phyloP scores from a whole-genome alignment of 2,888 invertebrate genomes.

The Parascotia fuliginaria region DNA sequence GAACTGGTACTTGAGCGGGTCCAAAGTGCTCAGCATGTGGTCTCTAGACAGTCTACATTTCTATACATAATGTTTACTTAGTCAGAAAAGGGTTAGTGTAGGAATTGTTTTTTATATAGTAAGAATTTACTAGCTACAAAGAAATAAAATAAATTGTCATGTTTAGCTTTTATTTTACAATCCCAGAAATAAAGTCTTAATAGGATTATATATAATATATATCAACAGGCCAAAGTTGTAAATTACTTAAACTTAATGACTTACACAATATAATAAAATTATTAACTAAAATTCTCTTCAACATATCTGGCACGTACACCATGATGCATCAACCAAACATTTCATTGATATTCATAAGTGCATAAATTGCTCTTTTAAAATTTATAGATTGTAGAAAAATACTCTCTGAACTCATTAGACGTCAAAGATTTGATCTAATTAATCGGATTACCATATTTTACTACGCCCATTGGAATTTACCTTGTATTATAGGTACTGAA shows the following conservation, averaged over 20 bases:
- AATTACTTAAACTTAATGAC: slow-evolving; percentile 86
- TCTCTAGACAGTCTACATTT: too few species aligned
- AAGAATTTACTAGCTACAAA: too few species aligned
- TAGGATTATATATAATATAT: slow-evolving; percentile 85
- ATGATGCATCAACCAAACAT: slow-evolving; percentile 81
- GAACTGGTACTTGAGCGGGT: too few species aligned
- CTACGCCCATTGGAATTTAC: slow-evolving; percentile 66
- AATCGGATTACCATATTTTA: slow-evolving; percentile 64
- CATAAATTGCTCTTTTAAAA: slow-evolving; percentile 76
- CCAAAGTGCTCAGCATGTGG: too few species aligned
- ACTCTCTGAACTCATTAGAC: slow-evolving; percentile 78
- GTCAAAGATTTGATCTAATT: slow-evolving; percentile 73
- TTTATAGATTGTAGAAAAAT: slow-evolving; percentile 85
- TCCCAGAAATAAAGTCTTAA: slow-evolving; percentile 85
- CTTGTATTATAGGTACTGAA: slow-evolving; percentile 30
- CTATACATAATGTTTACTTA: too few species aligned
- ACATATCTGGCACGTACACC: slow-evolving; percentile 84
- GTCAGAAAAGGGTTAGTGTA: too few species aligned
- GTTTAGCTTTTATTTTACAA: slow-evolving; percentile 85
- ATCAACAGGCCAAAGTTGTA: slow-evolving; percentile 85
- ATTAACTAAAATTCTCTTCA: slow-evolving; percentile 85
- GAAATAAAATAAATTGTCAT: slow-evolving; percentile 60
- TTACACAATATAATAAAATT: slow-evolving; percentile 85
- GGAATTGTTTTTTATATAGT: too few species aligned
- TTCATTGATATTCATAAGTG: slow-evolving; percentile 79